Conservation (phyloP, 2,797 vertebrate species). For the Danionella dracula region DNA sequence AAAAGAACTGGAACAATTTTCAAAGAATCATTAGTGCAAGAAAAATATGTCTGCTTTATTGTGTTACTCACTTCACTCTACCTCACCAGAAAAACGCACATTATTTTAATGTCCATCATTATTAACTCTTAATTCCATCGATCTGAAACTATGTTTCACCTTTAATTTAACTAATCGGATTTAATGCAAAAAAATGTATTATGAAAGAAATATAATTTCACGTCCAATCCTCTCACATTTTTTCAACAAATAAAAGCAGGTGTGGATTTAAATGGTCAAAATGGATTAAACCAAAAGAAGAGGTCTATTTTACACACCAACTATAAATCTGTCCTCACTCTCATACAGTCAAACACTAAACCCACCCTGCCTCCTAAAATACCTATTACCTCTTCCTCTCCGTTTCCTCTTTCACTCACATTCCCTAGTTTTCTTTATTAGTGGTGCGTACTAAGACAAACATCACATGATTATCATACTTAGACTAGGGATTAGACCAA, state of each 20-base stretch:
- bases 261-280: conserved; percentile 25
- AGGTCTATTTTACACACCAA: conserved; percentile 26
- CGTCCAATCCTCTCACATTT: too few relatives aligned
- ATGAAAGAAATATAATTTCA: too few relatives aligned
- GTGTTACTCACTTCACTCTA: too few relatives aligned
- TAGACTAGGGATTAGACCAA: neutral
- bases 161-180: too few relatives aligned
- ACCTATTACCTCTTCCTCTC: conserved; percentile 1
- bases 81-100: too few relatives aligned
- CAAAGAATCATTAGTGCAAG: too few relatives aligned
- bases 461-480: conserved; percentile 8
- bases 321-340: conserved; percentile 42
- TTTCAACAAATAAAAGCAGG: conserved; percentile 39
- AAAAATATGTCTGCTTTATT: too few relatives aligned
- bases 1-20: too few relatives aligned
- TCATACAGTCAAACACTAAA: neutral
- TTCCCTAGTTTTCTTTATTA: neutral
- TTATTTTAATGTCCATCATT: too few relatives aligned
- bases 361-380: neutral
- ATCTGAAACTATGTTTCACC: too few relatives aligned
- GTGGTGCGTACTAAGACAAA: neutral
- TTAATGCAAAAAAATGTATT: too few relatives aligned
- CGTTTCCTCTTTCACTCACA: neutral
- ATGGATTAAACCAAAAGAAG: conserved; percentile 9
- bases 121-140: too few relatives aligned